phyloP scores from a whole-genome alignment of 2,888 invertebrate species.

The Aleiodes testaceus region DNA sequence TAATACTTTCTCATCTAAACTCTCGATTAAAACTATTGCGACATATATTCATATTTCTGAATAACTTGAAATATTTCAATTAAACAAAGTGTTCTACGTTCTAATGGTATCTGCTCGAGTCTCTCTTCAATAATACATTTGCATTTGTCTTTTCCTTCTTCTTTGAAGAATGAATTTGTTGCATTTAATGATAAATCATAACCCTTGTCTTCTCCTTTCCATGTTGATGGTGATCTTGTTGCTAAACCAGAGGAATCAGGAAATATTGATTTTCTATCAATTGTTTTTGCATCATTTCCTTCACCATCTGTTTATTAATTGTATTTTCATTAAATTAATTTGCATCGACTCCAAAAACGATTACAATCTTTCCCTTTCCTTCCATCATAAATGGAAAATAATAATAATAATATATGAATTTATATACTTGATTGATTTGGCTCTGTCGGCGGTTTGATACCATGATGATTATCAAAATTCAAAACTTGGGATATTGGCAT shows the following conservation, averaged over 20 bases:
- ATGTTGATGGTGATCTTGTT: neutral
- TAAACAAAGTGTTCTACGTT: conserved; percentile 16
- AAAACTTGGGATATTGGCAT: conserved; percentile 5
- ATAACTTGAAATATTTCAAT: conserved; percentile 28
- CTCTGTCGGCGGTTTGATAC: neutral
- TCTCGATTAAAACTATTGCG: neutral
- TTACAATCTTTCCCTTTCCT: neutral
- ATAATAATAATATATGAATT: neutral
- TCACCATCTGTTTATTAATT: neutral
- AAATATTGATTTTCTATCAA: neutral
- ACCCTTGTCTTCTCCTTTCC: too few relatives aligned
- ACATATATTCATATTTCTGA: conserved; percentile 9
- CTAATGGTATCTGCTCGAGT: conserved; percentile 2
- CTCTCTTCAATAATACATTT: conserved; percentile 24
- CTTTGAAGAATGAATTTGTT: conserved; percentile 2
- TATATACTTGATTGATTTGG: conserved; percentile 10
- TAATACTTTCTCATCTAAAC: conserved; percentile 13
- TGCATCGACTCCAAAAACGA: neutral
- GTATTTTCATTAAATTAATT: neutral
- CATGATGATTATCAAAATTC: conserved; percentile 11
- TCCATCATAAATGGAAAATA: too few relatives aligned
- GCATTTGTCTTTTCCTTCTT: conserved; percentile 7
- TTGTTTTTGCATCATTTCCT: neutral
- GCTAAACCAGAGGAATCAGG: conserved; percentile 5
- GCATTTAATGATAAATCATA: neutral